Conservation (phyloP, 2,113 vertebrate genomes). For the Anseranas semipalmata region DNA sequence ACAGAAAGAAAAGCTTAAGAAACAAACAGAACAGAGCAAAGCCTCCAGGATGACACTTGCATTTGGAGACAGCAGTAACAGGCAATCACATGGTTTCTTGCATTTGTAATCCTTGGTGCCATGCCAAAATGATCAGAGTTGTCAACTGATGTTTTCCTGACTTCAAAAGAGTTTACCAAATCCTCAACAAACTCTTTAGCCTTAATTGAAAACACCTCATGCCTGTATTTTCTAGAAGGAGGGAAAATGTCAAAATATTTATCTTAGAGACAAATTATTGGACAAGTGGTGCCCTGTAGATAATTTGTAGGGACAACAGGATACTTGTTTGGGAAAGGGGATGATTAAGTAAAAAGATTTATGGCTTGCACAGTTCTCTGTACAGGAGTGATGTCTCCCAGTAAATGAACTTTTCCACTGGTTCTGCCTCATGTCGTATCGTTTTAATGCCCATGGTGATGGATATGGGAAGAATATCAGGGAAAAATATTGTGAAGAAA, state of each 20-base stretch:
- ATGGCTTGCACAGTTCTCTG: not conserved
- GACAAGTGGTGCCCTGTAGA: not conserved
- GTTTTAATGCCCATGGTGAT: not conserved
- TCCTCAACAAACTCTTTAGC: not conserved
- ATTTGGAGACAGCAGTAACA: not conserved
- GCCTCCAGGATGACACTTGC: not conserved
- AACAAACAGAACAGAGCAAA: not conserved
- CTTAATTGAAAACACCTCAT: conserved; percentile 4
- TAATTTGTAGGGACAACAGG: not conserved
- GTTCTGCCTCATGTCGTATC: not conserved
- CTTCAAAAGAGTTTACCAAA: conserved; percentile 9
- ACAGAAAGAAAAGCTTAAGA: not conserved
- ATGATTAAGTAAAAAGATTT: not conserved
- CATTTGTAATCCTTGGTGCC: not conserved
- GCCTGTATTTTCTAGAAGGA: not conserved
- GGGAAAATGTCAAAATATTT: conserved; percentile 49
- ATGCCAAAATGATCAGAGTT: not conserved
- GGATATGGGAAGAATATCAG: not conserved
- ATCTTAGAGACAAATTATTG: conserved; percentile 26
- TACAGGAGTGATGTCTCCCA: not conserved
- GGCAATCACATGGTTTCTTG: not conserved
- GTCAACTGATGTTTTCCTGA: not conserved
- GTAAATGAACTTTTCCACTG: not conserved
- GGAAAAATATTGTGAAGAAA: not conserved
- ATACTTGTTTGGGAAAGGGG: not conserved